Evolutionary conservation across 2,113 vertebrate genomes (phyloP), one percentile per base, ranked within the genome.

Genomic region (Melanostigma gelatinosum): DNA sequence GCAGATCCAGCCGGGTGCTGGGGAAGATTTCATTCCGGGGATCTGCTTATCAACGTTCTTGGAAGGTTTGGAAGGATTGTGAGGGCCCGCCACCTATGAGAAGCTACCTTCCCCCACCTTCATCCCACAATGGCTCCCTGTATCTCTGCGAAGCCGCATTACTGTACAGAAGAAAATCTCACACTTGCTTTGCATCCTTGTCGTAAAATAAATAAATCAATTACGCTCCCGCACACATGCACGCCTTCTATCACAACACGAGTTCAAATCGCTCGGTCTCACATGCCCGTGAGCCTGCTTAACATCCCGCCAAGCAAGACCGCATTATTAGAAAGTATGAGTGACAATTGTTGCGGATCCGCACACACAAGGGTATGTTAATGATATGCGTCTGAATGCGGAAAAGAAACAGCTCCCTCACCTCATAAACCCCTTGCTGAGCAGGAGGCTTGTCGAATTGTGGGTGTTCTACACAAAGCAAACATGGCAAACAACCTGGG

Each of bases 21-120:
- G 89, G 85, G 91, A 92, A 94, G 94, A 95, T 95, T 95, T 95
- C 93, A 91, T 92, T 91, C 93, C 75, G 78, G 91, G 94, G 94
- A 95, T 95, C 93, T 94, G 94, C 94, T 95, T 95, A 95, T 95
- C 94, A 95, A 93, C 91, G 80, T 93, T 94, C 92, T 94, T 94
- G 92, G 93, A 95, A 93, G 93, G 93, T 93, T 93, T 91, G 87
- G 89, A 91, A 91, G 91, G 93, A 93, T 88, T 86, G 88, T 72
- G 52, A 90, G 79, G 83, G 58, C 24, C 82, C 61, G 76, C 79
- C 87, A 84, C 86, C 83, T 69, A 88, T n/a, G 70, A 88, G 86
- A 83, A 74, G 87, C 84, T 86, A 92, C 90, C 93, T 88, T 88
- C 86, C 91, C 91, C 93, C 91, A 88, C 92, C 82, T 84, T 87